A percentile compares a stretch with the other conserved stretches of the same genome.
Conservation (phyloP, 2,797 vertebrate genomes). For the Siniperca obscura region DNA sequence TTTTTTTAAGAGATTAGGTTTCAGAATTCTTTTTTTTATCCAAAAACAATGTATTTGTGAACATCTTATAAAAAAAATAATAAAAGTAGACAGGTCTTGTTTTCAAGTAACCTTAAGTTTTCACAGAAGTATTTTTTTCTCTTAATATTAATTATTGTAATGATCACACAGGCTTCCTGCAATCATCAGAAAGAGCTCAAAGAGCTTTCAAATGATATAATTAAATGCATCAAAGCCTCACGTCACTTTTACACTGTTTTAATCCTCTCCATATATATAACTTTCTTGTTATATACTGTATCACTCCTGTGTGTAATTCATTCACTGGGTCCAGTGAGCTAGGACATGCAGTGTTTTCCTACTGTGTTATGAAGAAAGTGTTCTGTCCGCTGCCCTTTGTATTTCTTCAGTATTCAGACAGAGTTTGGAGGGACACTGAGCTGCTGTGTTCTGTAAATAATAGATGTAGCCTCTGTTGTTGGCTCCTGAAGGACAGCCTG, state of each 20-base stretch:
- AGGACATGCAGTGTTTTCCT: neutral
- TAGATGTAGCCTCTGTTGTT: conserved; percentile 28
- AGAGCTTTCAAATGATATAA: neutral
- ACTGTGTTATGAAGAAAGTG: neutral
- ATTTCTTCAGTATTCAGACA: neutral
- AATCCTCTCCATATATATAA: neutral
- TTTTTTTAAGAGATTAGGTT: no score
- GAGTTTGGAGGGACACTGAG: conserved; percentile 18
- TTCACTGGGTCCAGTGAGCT: neutral
- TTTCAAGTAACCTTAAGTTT: no score
- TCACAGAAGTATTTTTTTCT: no score
- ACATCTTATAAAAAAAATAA: neutral
- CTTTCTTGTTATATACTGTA: neutral
- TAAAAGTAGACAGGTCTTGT: neutral
- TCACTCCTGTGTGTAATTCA: neutral
- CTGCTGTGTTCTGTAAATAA: conserved; percentile 31
- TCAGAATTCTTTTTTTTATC: no score
- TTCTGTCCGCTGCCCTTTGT: neutral
- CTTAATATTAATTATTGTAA: neutral
- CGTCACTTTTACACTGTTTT: neutral
- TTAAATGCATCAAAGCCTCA: neutral
- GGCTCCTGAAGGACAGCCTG: neutral
- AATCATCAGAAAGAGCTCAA: neutral
- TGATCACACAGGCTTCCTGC: neutral
- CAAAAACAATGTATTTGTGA: neutral